Base-by-base conservation (phyloP, 1,140 invertebrate species). In the Macrobrachium rosenbergii region DNA sequence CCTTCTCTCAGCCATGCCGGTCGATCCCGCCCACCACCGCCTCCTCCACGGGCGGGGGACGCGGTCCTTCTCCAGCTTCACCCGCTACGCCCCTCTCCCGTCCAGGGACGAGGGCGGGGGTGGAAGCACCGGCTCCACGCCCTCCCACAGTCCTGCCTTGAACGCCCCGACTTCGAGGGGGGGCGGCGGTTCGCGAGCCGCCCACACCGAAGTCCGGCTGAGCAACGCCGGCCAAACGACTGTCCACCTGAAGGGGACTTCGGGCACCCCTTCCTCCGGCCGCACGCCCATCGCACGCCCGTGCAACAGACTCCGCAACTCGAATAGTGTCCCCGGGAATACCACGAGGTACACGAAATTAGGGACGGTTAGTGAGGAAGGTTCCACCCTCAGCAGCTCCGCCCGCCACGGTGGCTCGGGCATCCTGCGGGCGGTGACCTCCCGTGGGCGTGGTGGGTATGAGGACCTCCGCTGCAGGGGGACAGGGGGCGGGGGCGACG, bases 381-480 rank as follows among this genome's bases (percentile, higher is more conserved):
- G 28, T 12, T 16, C 72, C 6, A 5, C 59, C n/a, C 21, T 7
- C 10, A 73, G 37, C 7, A 21, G 43, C 28, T 37, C 28, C 28
- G 28, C 28, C 28, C 28, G 28, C 28, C 28, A 37, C 28, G 28
- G 67, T 3, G 62, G 59, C 43, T 79, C 58, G 23, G 86, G 86
- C 14, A 12, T 88, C 17, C 79, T 88, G 72, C 78, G 86, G 11
- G 86, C 86, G 10, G 86, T 88, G 14, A 28, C 86, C 21, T 81
- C 78, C 28, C 79, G 86, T 3, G 86, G 86, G 2, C 69, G 86
- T 5, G 28, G 28, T 37, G 86, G 86, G 11, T 88, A 88, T 21
- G 86, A 88, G 72, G 86, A 88, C 79, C 86, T 88, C 19, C 78
- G 86, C 43, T 88, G 79, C 19, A 67, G 86, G 8, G 86, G 86